Evolutionary conservation across 2,113 vertebrate genomes (phyloP), one percentile per base, ranked within the genome.

Genomic region (Cacatua alba): DNA sequence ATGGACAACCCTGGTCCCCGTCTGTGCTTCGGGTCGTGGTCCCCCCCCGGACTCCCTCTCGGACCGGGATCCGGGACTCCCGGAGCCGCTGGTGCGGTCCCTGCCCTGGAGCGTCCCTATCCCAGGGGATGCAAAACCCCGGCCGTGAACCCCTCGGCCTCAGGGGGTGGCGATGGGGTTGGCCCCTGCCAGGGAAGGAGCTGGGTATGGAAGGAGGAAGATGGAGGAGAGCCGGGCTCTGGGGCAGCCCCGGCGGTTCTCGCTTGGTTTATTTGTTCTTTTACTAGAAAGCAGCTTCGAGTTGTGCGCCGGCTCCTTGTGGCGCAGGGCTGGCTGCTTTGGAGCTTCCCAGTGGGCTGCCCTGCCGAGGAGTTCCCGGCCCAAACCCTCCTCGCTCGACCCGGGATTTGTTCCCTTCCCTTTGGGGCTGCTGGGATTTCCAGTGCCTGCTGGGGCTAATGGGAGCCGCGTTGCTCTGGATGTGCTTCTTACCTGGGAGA

Each of bases 401-500:
- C 37, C 3, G 3, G 62, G 26, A 0, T 33, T 43, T 28, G 1
- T 11, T 35, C 65, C 43, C n/a, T 15, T n/a, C 48, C 60, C 44
- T 41, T 8, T 1, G 1, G 23, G 11, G 39, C 31, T 11, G 6
- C 0, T 6, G 17, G 59, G 26, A 0, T 10, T 39, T 29, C 16
- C 35, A 0, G 17, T 23, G 57, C 33, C 33, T n/a, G 33, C 57
- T n/a, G 51, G 1, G 8, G n/a, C 2, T 33, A 9, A 20, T 31
- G 10, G 19, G 37, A 24, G 46, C 21, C 12, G 0, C 10, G 0
- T 16, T n/a, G 1, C 51, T 13, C 48, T 1, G 60, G 11, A 28
- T 7, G 25, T 18, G 23, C 37, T 7, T 0, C 20, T 48, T n/a
- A 0, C 4, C 15, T 11, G 49, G 64, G 51, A 48, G 44, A 3